Evolutionary conservation across 1,140 invertebrate species (phyloP).

Genomic region (Ips nitidus): DNA sequence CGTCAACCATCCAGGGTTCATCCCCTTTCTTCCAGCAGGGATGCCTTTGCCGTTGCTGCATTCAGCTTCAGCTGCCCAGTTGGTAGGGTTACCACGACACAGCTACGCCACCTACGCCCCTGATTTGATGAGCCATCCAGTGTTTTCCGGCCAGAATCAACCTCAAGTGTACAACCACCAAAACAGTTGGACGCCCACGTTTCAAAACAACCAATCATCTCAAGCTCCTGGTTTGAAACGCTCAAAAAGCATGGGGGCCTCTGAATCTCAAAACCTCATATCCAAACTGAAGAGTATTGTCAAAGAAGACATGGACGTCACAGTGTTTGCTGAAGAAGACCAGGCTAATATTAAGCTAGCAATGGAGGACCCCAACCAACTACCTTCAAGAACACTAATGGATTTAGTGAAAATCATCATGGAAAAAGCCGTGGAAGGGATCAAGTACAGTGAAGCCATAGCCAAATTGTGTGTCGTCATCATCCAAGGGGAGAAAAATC

Average conservation of each 20-base stretch:
- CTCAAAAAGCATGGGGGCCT: slow-evolving; percentile 77
- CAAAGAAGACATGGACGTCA: slow-evolving; percentile 71
- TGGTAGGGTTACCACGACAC: slow-evolving; percentile 48
- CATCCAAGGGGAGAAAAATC: slow-evolving; percentile 81
- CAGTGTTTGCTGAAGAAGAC: slow-evolving; percentile 70
- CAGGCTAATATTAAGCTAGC: slow-evolving; percentile 71
- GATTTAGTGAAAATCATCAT: slow-evolving; percentile 80
- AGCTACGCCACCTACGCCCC: slow-evolving; percentile 50
- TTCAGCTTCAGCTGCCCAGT: slow-evolving; percentile 49
- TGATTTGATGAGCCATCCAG: slow-evolving; percentile 39
- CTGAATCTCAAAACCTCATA: slow-evolving; percentile 59
- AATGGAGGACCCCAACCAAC: slow-evolving; percentile 77
- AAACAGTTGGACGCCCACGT: slow-evolving; percentile 32
- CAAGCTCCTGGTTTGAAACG: slow-evolving; percentile 63
- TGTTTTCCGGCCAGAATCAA: slow-evolving; percentile 43
- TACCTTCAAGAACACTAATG: slow-evolving; percentile 78
- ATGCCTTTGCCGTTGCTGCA: slow-evolving; percentile 52
- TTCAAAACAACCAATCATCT: slow-evolving; percentile 32
- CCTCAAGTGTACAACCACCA: slow-evolving; percentile 39
- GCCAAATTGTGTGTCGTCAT: slow-evolving; percentile 81
- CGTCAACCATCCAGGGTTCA: slow-evolving; percentile 48
- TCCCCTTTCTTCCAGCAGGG: slow-evolving; percentile 48
- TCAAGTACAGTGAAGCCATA: slow-evolving; percentile 74
- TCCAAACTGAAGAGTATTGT: slow-evolving; percentile 58
- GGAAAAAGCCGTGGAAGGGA: slow-evolving; percentile 74